Evolutionary conservation across 2,888 invertebrate genomes (phyloP).

Genomic region (Neoaliturus tenellus): DNA sequence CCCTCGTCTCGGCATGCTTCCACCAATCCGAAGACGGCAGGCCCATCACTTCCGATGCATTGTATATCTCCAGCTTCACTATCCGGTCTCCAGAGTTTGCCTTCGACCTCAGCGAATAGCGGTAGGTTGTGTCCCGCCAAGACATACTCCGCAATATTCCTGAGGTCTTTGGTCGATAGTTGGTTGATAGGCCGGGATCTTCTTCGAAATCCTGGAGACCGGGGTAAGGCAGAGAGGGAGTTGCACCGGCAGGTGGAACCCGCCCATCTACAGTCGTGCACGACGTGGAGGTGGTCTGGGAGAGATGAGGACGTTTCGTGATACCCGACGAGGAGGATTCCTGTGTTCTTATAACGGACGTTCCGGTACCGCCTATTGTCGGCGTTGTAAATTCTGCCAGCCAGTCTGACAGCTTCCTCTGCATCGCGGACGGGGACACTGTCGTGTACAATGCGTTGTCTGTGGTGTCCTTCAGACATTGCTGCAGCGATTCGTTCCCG

Average conservation of each 20-base stretch:
- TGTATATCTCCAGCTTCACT: constrained; percentile 6
- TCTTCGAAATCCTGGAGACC: neutral
- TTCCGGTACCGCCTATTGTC: neutral
- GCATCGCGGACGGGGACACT: neutral
- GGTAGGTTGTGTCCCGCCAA: neutral
- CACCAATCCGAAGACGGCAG: neutral
- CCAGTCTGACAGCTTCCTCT: constrained; percentile 18
- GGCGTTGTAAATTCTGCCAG: neutral
- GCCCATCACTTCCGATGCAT: neutral
- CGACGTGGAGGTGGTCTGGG: constrained; percentile 9
- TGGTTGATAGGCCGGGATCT: neutral
- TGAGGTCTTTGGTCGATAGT: constrained; percentile 19
- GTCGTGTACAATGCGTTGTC: neutral
- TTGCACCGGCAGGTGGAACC: neutral
- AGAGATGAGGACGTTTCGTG: neutral
- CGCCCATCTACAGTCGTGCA: constrained; percentile 27
- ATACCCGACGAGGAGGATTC: neutral
- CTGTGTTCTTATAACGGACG: neutral
- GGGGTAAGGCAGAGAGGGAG: neutral
- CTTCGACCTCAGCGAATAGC: constrained; percentile 13
- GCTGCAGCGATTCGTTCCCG: neutral
- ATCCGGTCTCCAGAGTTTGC: neutral
- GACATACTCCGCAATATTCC: constrained; percentile 26
- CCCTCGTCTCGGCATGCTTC: neutral
- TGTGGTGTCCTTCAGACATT: neutral